Percentiles rank a stretch among this genome's conserved stretches.
Evolutionary conservation across 1,140 invertebrate species (phyloP).

Genomic region (Bombus waltoni): DNA sequence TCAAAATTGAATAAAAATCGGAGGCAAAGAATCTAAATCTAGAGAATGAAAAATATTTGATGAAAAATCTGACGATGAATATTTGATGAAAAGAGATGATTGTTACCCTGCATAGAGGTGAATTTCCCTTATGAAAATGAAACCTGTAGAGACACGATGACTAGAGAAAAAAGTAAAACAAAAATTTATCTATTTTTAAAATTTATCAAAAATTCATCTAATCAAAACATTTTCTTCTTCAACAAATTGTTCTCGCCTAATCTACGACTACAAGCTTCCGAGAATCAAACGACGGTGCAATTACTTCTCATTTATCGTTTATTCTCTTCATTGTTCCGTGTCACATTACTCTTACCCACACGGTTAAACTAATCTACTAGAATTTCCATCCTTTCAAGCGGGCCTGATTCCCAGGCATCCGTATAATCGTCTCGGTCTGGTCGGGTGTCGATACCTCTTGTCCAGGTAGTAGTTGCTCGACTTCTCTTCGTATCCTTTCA

Average conservation of each 20-base stretch:
- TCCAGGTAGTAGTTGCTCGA: slow-evolving; percentile 85
- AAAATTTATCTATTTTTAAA: background rate
- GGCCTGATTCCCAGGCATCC: slow-evolving; percentile 58
- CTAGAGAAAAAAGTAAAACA: background rate
- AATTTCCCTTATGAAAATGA: background rate
- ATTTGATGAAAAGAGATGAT: background rate
- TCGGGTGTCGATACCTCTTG: slow-evolving; percentile 84
- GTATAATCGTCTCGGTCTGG: slow-evolving; percentile 53
- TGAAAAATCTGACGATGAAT: background rate
- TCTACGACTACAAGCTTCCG: background rate
- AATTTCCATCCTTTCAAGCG: slow-evolving; percentile 16
- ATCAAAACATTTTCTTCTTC: background rate
- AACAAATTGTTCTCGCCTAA: background rate
- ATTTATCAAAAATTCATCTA: background rate
- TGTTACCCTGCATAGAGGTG: background rate
- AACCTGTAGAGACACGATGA: background rate
- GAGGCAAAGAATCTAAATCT: background rate
- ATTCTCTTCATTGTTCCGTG: slow-evolving; percentile 22
- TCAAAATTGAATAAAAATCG: background rate
- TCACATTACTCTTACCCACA: slow-evolving; percentile 46
- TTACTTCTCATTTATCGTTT: slow-evolving; percentile 23
- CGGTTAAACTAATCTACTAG: slow-evolving; percentile 14
- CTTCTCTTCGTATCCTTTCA: slow-evolving; percentile 86
- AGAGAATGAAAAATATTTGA: background rate
- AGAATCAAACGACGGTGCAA: slow-evolving; percentile 20